Conservation (phyloP, 2,888 invertebrate species). For the Taphrorychus bicolor region DNA sequence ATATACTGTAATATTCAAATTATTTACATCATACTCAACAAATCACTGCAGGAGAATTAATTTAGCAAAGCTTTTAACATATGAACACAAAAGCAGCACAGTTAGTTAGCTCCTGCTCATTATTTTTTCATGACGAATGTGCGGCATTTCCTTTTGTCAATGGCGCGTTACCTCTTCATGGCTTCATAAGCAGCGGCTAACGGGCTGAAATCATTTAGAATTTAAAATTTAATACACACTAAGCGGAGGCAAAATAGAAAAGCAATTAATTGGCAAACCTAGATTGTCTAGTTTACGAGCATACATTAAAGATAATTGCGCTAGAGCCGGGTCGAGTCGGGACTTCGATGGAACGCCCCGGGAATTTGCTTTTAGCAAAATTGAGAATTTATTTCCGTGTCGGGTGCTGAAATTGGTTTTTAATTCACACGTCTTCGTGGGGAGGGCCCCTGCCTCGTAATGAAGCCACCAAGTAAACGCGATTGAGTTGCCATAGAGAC, state of each 20-base stretch:
- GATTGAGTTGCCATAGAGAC: not conserved
- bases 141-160: not conserved
- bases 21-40: too few relatives aligned
- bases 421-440: slow-evolving; percentile 7
- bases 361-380: slow-evolving; percentile 19
- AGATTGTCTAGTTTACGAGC: slow-evolving; percentile 2
- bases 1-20: too few relatives aligned
- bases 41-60: too few relatives aligned
- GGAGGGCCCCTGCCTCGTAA: slow-evolving; percentile 1
- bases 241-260: not conserved
- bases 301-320: slow-evolving; percentile 3
- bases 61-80: too few relatives aligned
- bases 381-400: slow-evolving; percentile 14
- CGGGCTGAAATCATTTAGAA: not conserved
- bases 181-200: not conserved
- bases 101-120: too few relatives aligned
- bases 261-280: slow-evolving; percentile 4
- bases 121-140: not conserved
- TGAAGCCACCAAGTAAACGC: not conserved
- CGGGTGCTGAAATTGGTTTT: slow-evolving; percentile 17
- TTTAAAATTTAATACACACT: not conserved
- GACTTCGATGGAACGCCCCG: not conserved
- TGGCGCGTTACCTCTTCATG: not conserved
- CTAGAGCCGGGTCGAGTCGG: not conserved
- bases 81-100: not conserved